Evolutionary conservation across 2,888 invertebrate species (phyloP), one percentile per base, ranked within the genome.

Genomic region (Arenicola marina): DNA sequence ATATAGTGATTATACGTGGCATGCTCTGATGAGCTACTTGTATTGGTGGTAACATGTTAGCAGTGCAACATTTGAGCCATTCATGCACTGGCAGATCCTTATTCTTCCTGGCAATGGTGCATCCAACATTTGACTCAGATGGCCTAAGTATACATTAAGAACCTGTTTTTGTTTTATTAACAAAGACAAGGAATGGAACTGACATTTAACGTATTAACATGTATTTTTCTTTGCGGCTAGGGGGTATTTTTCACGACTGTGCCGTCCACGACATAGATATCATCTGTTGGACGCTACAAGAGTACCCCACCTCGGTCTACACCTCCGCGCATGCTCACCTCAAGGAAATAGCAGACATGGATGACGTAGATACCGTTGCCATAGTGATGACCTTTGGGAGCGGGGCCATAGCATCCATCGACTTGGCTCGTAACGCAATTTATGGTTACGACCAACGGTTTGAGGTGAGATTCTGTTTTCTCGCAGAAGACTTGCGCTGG

Each of bases 391-490:
- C 87, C 51, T 90, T 88, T 76, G 86, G 88, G 0, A 88, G 88
- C 45, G 89, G 89, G 1, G 86, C 88, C 1, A 78, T 90, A 29
- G 89, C 86, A 2, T 84, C 87, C 56, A 87, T 89, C 51, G 89
- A 90, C 76, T 83, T 88, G 61, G 88, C 88, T 69, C 84, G 90
- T 34, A 87, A 86, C 77, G 86, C 88, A 34, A 81, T 82, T 15
- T 89, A 88, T 73, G 90, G 90, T 1, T 90, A 90, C 72, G 90
- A 90, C 68, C 89, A 89, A 77, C 85, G 90, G 66, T 75, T 89
- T 0, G 90, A 90, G 83, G 84, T 84, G 61, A 58, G 55, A 18
- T 26, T 29, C 7, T 3, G n/a, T n/a, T n/a, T n/a, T n/a, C n/a
- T n/a, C n/a, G n/a, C n/a, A n/a, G n/a, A n/a, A n/a, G n/a, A 21